These are phyloP conservation scores for Pristis pectinata DNA, from an alignment of 2,797 vertebrate species.

Conservation along the genomic window DNA sequence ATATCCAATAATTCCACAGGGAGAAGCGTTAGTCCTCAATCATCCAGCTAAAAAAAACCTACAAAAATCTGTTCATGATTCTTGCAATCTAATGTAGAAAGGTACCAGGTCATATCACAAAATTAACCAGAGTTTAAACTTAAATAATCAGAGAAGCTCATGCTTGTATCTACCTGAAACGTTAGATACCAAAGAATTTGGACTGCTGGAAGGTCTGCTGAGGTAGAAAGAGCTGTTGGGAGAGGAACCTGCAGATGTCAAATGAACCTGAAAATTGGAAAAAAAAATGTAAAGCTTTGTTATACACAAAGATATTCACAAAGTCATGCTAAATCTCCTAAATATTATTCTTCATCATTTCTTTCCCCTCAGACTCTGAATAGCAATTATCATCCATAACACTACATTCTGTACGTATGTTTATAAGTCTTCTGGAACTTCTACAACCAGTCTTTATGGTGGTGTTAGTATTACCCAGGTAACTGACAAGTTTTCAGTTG, in stretches of 20 bases:
- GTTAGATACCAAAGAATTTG: slow-evolving; percentile 64
- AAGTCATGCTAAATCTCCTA: neutral
- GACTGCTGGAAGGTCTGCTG: slow-evolving; percentile 67
- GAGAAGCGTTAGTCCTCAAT: neutral
- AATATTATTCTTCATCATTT: neutral
- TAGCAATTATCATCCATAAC: neutral
- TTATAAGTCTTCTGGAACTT: neutral
- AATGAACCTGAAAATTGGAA: slow-evolving; percentile 59
- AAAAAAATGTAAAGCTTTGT: neutral
- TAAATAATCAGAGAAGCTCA: neutral
- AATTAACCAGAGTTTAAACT: neutral
- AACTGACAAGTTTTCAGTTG: neutral
- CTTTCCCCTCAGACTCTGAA: neutral
- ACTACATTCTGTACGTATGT: no score
- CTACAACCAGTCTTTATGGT: neutral
- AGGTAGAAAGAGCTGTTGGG: slow-evolving; percentile 59
- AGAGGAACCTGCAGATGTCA: slow-evolving; percentile 48
- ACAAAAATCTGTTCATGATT: neutral
- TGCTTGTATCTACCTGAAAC: slow-evolving; percentile 71
- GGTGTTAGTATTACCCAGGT: no score
- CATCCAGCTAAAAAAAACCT: neutral
- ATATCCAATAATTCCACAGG: neutral
- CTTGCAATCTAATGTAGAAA: neutral
- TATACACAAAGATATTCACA: neutral
- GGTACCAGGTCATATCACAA: neutral